phyloP scores from a whole-genome alignment of 2,888 invertebrate genomes.

The Drosophila siamana region DNA sequence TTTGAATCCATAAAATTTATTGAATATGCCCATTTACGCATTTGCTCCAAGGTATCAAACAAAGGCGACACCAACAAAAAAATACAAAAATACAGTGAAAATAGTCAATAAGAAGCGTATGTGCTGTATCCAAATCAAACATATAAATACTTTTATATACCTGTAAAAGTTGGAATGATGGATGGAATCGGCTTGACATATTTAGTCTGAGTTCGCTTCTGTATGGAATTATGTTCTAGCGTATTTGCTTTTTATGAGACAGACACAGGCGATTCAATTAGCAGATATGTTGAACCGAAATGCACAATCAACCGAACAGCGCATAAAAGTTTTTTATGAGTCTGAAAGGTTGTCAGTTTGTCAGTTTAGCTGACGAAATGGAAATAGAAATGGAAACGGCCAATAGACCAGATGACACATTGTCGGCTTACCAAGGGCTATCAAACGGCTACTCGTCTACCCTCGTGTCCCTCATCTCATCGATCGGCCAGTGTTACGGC shows the following conservation, averaged over 20 bases:
- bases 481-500: slow-evolving; percentile 8
- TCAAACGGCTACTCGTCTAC: slow-evolving; percentile 7
- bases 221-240: slow-evolving; percentile 19
- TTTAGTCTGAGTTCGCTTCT: neutral
- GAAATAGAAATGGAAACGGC: slow-evolving; percentile 51
- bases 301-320: slow-evolving; percentile 27
- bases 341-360: slow-evolving; percentile 40
- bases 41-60: slow-evolving; percentile 8
- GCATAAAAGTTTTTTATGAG: slow-evolving; percentile 58
- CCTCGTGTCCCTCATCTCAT: neutral
- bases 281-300: slow-evolving; percentile 50
- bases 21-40: slow-evolving; percentile 10
- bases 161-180: slow-evolving; percentile 16
- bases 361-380: slow-evolving; percentile 26
- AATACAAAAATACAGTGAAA: neutral
- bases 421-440: slow-evolving; percentile 26
- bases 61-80: slow-evolving; percentile 16
- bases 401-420: slow-evolving; percentile 54
- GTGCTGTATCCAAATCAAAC: neutral
- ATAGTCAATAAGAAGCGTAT: slow-evolving; percentile 4
- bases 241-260: slow-evolving; percentile 25
- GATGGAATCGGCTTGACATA: slow-evolving; percentile 19
- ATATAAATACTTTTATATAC: slow-evolving; percentile 6
- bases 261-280: slow-evolving; percentile 59
- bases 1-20: neutral